Percentiles rank a stretch among this genome's conserved stretches.
Conservation (phyloP, 2,888 invertebrate species). For the Idaea biselata region DNA sequence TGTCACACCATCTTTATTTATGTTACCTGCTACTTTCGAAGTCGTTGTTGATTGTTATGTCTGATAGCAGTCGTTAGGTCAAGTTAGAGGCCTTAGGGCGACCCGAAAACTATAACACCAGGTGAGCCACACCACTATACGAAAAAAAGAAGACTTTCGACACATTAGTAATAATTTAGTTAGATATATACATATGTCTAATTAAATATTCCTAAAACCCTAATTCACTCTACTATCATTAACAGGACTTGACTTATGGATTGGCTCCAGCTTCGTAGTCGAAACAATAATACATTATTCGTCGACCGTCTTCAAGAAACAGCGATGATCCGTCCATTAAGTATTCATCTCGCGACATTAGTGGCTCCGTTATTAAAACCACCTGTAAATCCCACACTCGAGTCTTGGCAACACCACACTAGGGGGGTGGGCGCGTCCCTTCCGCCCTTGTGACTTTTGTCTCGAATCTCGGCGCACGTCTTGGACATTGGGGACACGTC, state of each 20-base stretch:
- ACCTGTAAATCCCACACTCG: constrained; percentile 75
- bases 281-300: constrained; percentile 48
- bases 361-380: constrained; percentile 78
- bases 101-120: too few species aligned
- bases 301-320: constrained; percentile 55
- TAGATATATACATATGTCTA: too few species aligned
- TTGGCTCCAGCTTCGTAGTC: constrained; percentile 18
- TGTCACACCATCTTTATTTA: background rate
- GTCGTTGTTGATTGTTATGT: too few species aligned
- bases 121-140: too few species aligned
- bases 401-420: constrained; percentile 66
- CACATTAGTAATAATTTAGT: too few species aligned
- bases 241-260: background rate
- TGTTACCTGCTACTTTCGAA: too few species aligned
- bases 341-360: constrained; percentile 80
- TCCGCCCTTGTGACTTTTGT: constrained; percentile 78
- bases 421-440: constrained; percentile 51
- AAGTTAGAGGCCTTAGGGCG: too few species aligned
- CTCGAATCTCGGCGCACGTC: constrained; percentile 80
- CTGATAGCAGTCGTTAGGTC: too few species aligned
- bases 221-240: background rate
- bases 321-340: constrained; percentile 72
- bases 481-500: constrained; percentile 82
- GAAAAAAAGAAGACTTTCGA: too few species aligned
- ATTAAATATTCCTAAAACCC: background rate